Evolutionary conservation across 2,888 invertebrate genomes (phyloP), one percentile per base, ranked within the genome.

Genomic region (Drosophila monieri): DNA sequence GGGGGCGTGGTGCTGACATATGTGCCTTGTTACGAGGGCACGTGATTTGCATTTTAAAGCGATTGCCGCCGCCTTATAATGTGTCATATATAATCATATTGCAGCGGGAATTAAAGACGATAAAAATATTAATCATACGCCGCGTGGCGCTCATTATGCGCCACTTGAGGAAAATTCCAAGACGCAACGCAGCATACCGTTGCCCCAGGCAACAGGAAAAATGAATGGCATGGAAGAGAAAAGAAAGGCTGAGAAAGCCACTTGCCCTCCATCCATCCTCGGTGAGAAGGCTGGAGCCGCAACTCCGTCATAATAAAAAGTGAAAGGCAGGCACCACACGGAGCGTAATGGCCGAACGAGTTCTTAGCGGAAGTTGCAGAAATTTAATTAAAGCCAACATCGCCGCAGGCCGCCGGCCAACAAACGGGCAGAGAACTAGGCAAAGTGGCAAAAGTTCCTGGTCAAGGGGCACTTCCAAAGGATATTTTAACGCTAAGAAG

Each of bases 81-180:
- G 64, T 74, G 67, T 85, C 81, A 78, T 81, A 72, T 79, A 85
- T 87, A 88, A 85, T 88, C 81, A 88, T 68, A 83, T 73, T 85
- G 84, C 73, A 79, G 85, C 73, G 64, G 51, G 88, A 85, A 88
- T 88, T 72, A 83, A 88, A 77, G 73, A 72, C 47, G 68, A 66
- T 52, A 53, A 60, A 80, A 84, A 86, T 84, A 86, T 84, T 88
- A 84, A 88, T 88, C 84, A 84, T 78, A 84, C 84, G 88, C 85
- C 85, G 84, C 81, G 85, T 86, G 87, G 74, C 81, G 76, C 88
- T 87, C 85, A 83, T 83, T 83, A 83, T 83, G 86, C 88, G 77
- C 70, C 86, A 85, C 81, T 83, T 77, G 84, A 81, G 81, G 51
- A 53, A 73, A 73, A 71, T 78, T 73, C 62, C 62, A 65, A 70